Percentiles rank a stretch among this genome's conserved stretches.
phyloP scores from a whole-genome alignment of 2,113 vertebrate species.

The Centropus unirufus region DNA sequence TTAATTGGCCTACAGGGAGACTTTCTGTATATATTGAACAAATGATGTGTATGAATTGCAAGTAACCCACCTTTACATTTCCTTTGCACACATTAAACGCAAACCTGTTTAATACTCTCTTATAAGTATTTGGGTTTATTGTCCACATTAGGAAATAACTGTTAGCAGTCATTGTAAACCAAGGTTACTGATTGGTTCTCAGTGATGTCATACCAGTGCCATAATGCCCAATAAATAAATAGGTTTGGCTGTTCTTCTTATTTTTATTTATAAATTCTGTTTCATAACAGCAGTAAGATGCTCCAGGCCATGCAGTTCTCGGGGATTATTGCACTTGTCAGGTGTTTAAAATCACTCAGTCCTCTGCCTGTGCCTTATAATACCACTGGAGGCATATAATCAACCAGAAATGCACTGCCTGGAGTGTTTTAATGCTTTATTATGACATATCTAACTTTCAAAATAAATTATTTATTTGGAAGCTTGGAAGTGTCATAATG shows the following conservation, averaged over 20 bases:
- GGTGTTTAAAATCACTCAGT: conserved; percentile 78
- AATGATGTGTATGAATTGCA: conserved; percentile 69
- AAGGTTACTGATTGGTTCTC: conserved; percentile 66
- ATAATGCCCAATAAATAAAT: conserved; percentile 64
- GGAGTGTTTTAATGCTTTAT: conserved; percentile 76
- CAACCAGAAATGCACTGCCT: conserved; percentile 70
- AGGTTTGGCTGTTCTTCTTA: conserved; percentile 76
- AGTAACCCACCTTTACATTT: conserved; percentile 67
- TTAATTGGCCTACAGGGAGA: conserved; percentile 79
- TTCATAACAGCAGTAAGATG: conserved; percentile 79
- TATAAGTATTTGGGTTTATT: conserved; percentile 60
- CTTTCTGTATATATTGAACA: conserved; percentile 77
- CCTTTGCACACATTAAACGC: conserved; percentile 46
- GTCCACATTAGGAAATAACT: conserved; percentile 41
- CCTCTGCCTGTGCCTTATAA: conserved; percentile 67
- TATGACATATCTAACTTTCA: conserved; percentile 76
- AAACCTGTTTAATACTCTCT: conserved; percentile 66
- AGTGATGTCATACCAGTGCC: conserved; percentile 66
- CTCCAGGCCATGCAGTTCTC: conserved; percentile 77
- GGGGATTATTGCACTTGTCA: conserved; percentile 81
- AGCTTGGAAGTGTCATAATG: conserved; percentile 58
- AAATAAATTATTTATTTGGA: conserved; percentile 78
- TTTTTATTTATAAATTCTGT: conserved; percentile 84
- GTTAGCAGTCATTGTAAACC: conserved; percentile 30
- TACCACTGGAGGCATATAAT: conserved; percentile 73